A percentile compares a stretch with the other conserved stretches of the same genome.
Conservation (phyloP, 2,797 vertebrate genomes). For the Pantherophis alleghaniensis region DNA sequence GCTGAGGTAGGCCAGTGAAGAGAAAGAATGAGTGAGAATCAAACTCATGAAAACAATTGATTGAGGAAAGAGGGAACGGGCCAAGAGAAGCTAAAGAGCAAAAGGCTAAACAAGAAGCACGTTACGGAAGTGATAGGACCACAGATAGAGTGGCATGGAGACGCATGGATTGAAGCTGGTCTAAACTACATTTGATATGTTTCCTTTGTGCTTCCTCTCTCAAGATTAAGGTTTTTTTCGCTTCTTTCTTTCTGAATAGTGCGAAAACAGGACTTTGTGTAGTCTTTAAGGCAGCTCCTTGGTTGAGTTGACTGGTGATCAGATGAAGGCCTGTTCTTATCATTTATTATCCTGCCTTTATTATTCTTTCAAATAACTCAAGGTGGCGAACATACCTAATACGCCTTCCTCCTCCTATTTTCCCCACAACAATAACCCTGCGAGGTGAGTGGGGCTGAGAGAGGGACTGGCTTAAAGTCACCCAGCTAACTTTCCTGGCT, state of each 20-base stretch:
- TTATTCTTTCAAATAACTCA: not conserved
- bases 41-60: not conserved
- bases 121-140: not conserved
- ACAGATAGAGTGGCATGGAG: not conserved
- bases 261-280: too few relatives aligned
- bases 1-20: not conserved
- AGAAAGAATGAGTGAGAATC: not conserved
- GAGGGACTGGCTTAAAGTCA: not conserved
- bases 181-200: not conserved
- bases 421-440: not conserved
- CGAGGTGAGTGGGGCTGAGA: not conserved
- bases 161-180: not conserved
- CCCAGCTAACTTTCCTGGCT: too few relatives aligned
- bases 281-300: not conserved
- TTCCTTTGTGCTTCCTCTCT: not conserved
- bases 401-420: not conserved
- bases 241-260: not conserved
- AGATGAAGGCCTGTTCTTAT: not conserved
- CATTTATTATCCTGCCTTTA: not conserved
- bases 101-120: not conserved
- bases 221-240: not conserved
- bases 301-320: too few relatives aligned
- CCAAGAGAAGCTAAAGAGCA: not conserved
- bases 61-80: not conserved
- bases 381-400: not conserved